phyloP scores from a whole-genome alignment of 1,140 invertebrate species.

The Zaprionus nigranus region DNA sequence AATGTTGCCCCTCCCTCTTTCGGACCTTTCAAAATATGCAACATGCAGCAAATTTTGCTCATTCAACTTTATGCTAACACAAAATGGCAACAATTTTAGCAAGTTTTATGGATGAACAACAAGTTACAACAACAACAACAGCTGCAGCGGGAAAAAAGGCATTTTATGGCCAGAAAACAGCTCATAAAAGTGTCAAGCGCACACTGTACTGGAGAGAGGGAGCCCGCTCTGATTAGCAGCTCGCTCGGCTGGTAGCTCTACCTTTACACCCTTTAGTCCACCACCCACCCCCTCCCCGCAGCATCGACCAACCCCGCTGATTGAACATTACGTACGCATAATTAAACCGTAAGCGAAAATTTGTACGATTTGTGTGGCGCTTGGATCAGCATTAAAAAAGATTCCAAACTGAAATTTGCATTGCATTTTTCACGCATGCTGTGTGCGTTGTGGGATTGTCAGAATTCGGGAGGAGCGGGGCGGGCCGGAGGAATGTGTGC shows the following conservation, averaged over 20 bases:
- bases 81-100: conserved; percentile 41
- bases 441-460: conserved; percentile 33
- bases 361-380: conserved; percentile 47
- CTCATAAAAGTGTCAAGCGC: conserved; percentile 48
- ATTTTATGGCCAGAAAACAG: conserved; percentile 43
- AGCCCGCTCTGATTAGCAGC: conserved; percentile 41
- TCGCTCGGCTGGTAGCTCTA: conserved; percentile 5
- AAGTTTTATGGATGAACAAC: conserved; percentile 49
- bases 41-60: conserved; percentile 13
- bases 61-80: conserved; percentile 25
- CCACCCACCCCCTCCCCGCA: background rate
- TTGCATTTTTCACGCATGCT: conserved; percentile 59
- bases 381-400: conserved; percentile 61
- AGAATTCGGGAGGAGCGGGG: background rate
- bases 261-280: background rate
- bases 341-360: conserved; percentile 59
- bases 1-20: conserved; percentile 10
- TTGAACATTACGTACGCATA: conserved; percentile 60
- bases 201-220: conserved; percentile 4
- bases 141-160: conserved; percentile 22
- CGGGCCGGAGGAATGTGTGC: background rate
- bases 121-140: conserved; percentile 31
- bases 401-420: conserved; percentile 50
- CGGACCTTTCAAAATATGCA: conserved; percentile 13
- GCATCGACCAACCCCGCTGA: background rate